Evolutionary conservation across 2,113 vertebrate genomes (phyloP).

Genomic region (Lagopus leucura): DNA sequence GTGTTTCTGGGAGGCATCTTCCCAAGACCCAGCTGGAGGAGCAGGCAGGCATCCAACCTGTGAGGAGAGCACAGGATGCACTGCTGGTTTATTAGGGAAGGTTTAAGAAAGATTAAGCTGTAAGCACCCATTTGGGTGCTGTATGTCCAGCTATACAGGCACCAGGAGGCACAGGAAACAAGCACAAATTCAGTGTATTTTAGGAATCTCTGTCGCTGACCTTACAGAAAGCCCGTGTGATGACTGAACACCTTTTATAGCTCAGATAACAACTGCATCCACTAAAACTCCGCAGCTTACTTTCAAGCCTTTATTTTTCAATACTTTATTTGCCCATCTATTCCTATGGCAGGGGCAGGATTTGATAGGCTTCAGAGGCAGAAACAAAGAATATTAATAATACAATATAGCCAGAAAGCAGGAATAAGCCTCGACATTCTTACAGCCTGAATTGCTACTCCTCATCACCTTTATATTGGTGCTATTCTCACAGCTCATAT

Average conservation of each 20-base stretch:
- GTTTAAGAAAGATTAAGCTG: not conserved
- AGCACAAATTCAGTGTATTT: not conserved
- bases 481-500: not conserved
- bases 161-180: not conserved
- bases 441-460: not conserved
- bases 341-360: not conserved
- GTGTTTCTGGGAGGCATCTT: not conserved
- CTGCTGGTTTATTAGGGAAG: not conserved
- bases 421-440: not conserved
- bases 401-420: not conserved
- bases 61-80: not conserved
- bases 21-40: not conserved
- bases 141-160: fast-evolving
- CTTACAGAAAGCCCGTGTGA: not conserved
- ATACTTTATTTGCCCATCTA: not conserved
- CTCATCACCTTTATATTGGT: fast-evolving
- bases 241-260: not conserved
- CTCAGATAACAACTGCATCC: not conserved
- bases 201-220: not conserved
- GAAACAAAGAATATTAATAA: not conserved
- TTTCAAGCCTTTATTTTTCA: not conserved
- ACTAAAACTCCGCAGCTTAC: not conserved
- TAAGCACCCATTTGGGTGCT: not conserved
- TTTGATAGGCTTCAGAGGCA: not conserved
- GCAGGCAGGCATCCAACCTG: not conserved